Base-by-base conservation (phyloP, 1,140 invertebrate species). In the Meloidogyne chitwoodi region DNA sequence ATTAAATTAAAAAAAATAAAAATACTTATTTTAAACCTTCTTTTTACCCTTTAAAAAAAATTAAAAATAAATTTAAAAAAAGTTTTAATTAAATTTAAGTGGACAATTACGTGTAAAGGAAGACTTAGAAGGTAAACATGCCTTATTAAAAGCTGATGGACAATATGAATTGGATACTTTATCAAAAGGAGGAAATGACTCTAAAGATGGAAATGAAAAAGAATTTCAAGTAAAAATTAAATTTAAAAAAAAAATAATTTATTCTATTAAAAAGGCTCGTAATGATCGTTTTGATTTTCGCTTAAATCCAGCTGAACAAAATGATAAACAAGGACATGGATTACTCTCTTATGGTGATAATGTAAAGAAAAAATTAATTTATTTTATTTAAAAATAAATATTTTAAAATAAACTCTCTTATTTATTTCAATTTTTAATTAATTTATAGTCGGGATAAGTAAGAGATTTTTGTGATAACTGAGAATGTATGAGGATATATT, bases 121-220 rank as follows among this genome's bases (percentile, higher is more conserved):
- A 48, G 82, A 83, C 29, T 82, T 79, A 16, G 80, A 80, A 26
- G 79, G 75, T 22, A 70, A 77, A 38, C 85, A 86, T 65, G 85
- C 85, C 16, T 67, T 80, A 22, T 74, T 86, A 22, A 86, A 86
- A 73, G 85, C 85, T 26, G 85, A 86, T 68, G 85, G 85, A 61
- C 77, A 87, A 63, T 86, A 87, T 71, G 85, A 87, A n/a, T 65
- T 86, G 14, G 85, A 86, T 73, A 87, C 85, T 12, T 29, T 83
- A 12, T 83, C 84, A 0, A 70, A 79, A 19, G 85, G 85, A n/a
- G 48, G 48, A 56, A 56, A 56, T n/a, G 48, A 74, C 70, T 26
- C 56, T 83, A 11, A 87, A 86, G 68, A 71, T 79, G 56, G 66
- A 77, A n/a, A 29, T 78, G 38, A 81, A 56, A 83, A 83, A 16